Evolutionary conservation across 1,140 invertebrate genomes (phyloP).

Genomic region (Centruroides vittatus): DNA sequence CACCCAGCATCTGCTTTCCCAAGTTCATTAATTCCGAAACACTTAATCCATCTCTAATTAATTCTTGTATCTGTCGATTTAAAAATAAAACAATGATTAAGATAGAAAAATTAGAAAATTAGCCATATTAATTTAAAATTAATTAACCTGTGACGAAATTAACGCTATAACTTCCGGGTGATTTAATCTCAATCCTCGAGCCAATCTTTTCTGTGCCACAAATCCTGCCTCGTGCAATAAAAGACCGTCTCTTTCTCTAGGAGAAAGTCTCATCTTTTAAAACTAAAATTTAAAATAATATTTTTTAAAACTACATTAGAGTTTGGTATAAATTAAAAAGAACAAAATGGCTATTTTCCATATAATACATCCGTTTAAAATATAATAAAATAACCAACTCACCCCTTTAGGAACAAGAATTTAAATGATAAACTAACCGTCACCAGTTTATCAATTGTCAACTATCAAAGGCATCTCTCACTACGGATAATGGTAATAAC

Average conservation of each 20-base stretch:
- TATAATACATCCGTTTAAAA: too few species aligned
- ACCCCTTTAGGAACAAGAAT: too few species aligned
- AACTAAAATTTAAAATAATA: neutral
- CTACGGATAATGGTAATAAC: too few species aligned
- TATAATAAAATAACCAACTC: too few species aligned
- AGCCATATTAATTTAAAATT: neutral
- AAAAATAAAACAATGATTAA: neutral
- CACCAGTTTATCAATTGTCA: too few species aligned
- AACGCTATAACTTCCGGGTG: conserved; percentile 29
- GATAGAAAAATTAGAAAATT: neutral
- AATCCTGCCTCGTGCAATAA: conserved; percentile 27
- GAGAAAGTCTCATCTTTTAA: conserved; percentile 24
- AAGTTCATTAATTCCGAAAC: conserved; percentile 26
- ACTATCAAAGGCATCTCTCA: too few species aligned
- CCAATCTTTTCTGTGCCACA: conserved; percentile 28
- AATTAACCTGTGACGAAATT: conserved; percentile 26
- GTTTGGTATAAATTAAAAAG: too few species aligned
- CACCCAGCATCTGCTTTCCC: conserved; percentile 27
- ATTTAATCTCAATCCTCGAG: conserved; percentile 27
- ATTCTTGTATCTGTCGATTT: conserved; percentile 7
- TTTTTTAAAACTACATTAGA: too few species aligned
- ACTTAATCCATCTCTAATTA: conserved; percentile 23
- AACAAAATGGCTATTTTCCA: too few species aligned
- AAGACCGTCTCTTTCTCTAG: conserved; percentile 27
- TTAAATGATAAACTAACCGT: too few species aligned